These are phyloP conservation scores for Trematomus loennbergii DNA, from an alignment of 2,113 vertebrate genomes.

Conservation along the genomic window DNA sequence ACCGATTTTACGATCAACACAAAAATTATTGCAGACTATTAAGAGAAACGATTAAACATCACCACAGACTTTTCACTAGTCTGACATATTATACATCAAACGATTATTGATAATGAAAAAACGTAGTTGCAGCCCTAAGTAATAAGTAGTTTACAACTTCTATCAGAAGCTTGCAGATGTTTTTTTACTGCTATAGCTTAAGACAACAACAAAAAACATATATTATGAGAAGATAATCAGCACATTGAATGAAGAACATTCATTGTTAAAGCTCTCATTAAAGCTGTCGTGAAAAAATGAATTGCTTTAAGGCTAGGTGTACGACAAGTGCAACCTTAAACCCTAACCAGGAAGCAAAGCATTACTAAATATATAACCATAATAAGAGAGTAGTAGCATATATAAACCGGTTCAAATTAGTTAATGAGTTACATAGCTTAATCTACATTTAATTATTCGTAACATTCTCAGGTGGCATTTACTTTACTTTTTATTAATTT, in stretches of 20 bases:
- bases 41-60: too few relatives aligned
- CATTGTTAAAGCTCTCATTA: too few relatives aligned
- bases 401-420: slow-evolving; percentile 5
- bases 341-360: background rate
- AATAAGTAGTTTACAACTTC: background rate
- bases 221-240: background rate
- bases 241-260: background rate
- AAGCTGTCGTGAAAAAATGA: background rate
- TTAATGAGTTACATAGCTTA: background rate
- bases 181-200: background rate
- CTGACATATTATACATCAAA: too few relatives aligned
- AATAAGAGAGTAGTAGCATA: background rate
- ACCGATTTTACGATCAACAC: too few relatives aligned
- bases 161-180: background rate
- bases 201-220: background rate
- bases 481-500: too few relatives aligned
- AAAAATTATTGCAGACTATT: too few relatives aligned
- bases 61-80: too few relatives aligned
- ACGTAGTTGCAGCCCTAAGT: too few relatives aligned
- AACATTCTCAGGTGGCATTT: background rate
- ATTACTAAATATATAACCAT: slow-evolving; percentile 7
- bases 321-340: background rate
- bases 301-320: background rate
- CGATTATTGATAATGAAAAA: too few relatives aligned
- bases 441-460: background rate